These are phyloP conservation scores for Mya arenaria DNA, from an alignment of 1,140 invertebrate species.

Conservation along the genomic window DNA sequence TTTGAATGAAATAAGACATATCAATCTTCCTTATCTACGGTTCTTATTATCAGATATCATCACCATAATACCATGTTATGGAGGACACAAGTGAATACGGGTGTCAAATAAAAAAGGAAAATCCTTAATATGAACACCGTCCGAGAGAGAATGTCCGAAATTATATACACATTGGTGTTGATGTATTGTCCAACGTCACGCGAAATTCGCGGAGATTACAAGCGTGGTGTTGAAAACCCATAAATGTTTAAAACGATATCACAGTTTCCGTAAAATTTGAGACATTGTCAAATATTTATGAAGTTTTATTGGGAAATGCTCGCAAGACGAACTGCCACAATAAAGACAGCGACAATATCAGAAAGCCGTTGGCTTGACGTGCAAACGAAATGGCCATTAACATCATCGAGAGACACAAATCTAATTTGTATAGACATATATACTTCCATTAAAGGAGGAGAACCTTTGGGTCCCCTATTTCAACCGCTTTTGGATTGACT, in stretches of 20 bases:
- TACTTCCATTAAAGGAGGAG: no score
- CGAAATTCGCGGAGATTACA: slow-evolving; percentile 51
- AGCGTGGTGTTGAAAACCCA: slow-evolving; percentile 33
- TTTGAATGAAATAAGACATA: slow-evolving; percentile 18
- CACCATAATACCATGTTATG: slow-evolving; percentile 51
- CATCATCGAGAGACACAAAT: no score
- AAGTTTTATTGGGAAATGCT: slow-evolving; percentile 17
- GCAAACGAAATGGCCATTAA: no score
- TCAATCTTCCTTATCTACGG: slow-evolving; percentile 35
- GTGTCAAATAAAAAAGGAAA: slow-evolving; percentile 47
- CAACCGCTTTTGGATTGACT: no score
- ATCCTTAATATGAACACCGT: slow-evolving; percentile 49
- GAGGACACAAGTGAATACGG: slow-evolving; percentile 37
- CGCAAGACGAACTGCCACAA: neutral
- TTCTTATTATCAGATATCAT: slow-evolving; percentile 44
- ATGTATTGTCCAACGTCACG: slow-evolving; percentile 44
- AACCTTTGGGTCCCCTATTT: no score
- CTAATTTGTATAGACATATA: no score
- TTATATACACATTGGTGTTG: slow-evolving; percentile 50
- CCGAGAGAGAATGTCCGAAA: slow-evolving; percentile 53
- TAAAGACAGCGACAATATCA: no score
- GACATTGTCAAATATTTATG: slow-evolving; percentile 51
- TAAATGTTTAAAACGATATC: slow-evolving; percentile 54
- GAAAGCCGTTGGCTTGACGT: no score
- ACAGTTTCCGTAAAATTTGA: slow-evolving; percentile 48